Base-by-base conservation (phyloP, 2,797 vertebrate genomes). In the Eupleurogrammus muticus region DNA sequence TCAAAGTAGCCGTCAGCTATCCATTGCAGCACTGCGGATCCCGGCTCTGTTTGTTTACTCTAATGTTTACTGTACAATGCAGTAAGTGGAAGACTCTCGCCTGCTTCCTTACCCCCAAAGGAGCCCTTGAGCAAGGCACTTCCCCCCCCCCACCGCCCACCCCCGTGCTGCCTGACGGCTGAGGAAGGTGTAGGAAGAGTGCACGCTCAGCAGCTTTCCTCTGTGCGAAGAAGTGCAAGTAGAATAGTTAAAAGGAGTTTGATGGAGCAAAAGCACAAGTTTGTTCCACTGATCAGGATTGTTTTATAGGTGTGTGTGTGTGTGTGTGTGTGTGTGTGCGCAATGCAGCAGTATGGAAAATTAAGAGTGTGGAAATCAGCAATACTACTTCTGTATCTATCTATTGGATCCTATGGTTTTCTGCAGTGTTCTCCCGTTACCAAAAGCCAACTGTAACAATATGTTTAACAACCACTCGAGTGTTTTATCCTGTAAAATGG, bases 191-290 rank as follows among this genome's bases (percentile, higher is more conserved):
- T 72, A 52, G 28, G 28, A 70, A 64, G 70, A 34, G 72, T 61
- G 44, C 57, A 19, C 1, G 58, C 70, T 81, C 84, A 84, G 87
- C 82, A 85, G 68, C 55, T 84, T 82, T 73, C 59, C 32, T 47
- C 47, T 16, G 70, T 55, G 65, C 75, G 55, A 79, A 78, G 48
- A 65, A 57, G 66, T 65, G 20, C 53, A 80, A 81, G 69, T 44
- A 68, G 56, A 81, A 76, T 14, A 62, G 73, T 74, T 66, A 7
- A 44, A 58, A 81, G 62, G 75, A 71, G 40, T 17, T 59, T 73
- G 64, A 75, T 66, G 59, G 52, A 60, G 69, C 77, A 67, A 47
- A 72, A 60, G 70, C 54, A 73, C 46, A 52, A n/a, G 36, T 61
- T 70, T 61, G 60, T 60, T 70, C 42, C 64, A 63, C 63, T 70